Evolutionary conservation across 2,113 vertebrate genomes (phyloP), one percentile per base, ranked within the genome.

Genomic region (Mystacornis crossleyi): DNA sequence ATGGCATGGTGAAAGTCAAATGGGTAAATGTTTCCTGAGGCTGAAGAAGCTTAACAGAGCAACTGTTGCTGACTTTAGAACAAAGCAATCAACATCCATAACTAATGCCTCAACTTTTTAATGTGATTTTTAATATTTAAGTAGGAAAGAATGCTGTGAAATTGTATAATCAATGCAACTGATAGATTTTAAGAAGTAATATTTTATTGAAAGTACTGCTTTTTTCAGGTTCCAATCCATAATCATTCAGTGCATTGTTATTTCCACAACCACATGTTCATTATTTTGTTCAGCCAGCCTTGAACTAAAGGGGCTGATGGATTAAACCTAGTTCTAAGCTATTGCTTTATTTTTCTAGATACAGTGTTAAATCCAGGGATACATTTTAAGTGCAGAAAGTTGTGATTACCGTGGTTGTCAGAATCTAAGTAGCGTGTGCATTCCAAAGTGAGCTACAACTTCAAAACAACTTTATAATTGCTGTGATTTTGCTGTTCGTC

Each of bases 231-330:
- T 62, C 89, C 55, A 84, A 13, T 45, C 34, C 33, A 45, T 86
- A 55, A 91, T 81, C 51, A 33, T 86, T 92, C 43, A 48, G 19
- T 48, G n/a, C 20, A 17, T 34, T 62, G 47, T 62, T 79, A 79
- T 75, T 79, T 67, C 48, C 38, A 24, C 54, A 57, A 21, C 47
- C 14, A 42, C 3, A 2, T 55, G 47, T 60, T 94, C 61, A 42
- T 84, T 71, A 48, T 43, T 81, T 93, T 95, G 61, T 86, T 81
- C 62, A 83, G 64, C n/a, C 83, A 86, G 51, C 73, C 69, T 83
- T 86, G 67, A 57, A 34, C 62, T 57, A 21, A 80, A 70, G n/a
- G 31, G 75, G 38, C 26, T 48, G 54, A 10, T 81, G 47, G 69
- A 65, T 85, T 75, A 69, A 38, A 54, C 38, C 12, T 51, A 33